phyloP scores from a whole-genome alignment of 2,888 invertebrate species.

The Pharmacophagus antenor region DNA sequence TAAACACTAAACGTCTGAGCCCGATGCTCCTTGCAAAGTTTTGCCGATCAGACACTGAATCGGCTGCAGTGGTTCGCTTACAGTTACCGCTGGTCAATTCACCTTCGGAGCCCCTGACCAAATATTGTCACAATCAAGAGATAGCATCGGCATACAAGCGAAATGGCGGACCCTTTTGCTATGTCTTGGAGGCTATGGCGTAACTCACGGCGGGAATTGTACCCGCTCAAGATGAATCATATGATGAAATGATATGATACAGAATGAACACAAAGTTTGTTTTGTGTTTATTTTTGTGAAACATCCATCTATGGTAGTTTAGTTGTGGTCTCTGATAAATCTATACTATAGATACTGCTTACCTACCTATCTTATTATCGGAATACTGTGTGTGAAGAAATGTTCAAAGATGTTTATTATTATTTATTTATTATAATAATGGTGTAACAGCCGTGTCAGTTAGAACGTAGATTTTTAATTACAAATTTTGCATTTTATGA shows the following conservation, averaged over 20 bases:
- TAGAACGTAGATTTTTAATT: too few relatives aligned
- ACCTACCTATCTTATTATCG: too few relatives aligned
- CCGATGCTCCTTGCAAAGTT: conserved; percentile 36
- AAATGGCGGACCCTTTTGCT: conserved; percentile 67
- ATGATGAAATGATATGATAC: background rate
- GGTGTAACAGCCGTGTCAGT: too few relatives aligned
- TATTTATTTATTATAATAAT: too few relatives aligned
- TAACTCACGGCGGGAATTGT: background rate
- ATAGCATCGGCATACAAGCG: conserved; percentile 73
- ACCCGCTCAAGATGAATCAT: background rate
- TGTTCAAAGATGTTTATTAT: too few relatives aligned
- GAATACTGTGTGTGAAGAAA: too few relatives aligned
- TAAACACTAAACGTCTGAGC: conserved; percentile 31
- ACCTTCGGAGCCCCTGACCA: conserved; percentile 69
- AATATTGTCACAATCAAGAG: conserved; percentile 79
- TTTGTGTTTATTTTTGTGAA: too few relatives aligned
- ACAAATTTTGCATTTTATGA: too few relatives aligned
- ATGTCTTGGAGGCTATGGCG: conserved; percentile 48
- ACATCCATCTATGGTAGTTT: too few relatives aligned
- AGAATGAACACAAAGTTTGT: background rate
- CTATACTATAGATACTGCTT: too few relatives aligned
- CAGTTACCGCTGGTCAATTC: conserved; percentile 55
- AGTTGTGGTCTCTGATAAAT: too few relatives aligned
- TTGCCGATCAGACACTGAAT: conserved; percentile 40
- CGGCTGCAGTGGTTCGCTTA: conserved; percentile 46